phyloP scores from a whole-genome alignment of 2,113 vertebrate species.

The Solea solea region DNA sequence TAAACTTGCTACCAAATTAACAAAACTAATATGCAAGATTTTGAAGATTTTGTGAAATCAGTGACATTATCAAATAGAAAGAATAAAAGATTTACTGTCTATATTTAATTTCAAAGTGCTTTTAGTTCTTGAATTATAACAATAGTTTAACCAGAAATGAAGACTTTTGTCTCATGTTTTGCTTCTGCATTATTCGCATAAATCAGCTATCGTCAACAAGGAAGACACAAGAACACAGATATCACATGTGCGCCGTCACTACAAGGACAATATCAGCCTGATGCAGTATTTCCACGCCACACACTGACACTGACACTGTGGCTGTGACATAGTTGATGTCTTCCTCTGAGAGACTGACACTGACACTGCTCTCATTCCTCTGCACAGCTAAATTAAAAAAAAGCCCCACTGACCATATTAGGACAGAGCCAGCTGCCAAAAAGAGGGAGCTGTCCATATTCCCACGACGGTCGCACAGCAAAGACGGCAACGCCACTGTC shows the following conservation, averaged over 20 bases:
- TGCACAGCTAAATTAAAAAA: background rate
- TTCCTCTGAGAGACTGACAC: slow-evolving; percentile 30
- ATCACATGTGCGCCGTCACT: slow-evolving; percentile 11
- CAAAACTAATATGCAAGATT: too few relatives aligned
- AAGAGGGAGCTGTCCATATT: slow-evolving; percentile 27
- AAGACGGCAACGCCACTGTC: background rate
- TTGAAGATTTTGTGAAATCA: too few relatives aligned
- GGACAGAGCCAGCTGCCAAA: slow-evolving; percentile 1
- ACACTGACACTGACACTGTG: background rate
- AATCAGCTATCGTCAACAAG: background rate
- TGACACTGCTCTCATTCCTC: slow-evolving; percentile 15
- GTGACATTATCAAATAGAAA: too few relatives aligned
- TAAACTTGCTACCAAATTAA: too few relatives aligned
- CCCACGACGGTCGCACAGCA: slow-evolving; percentile 32
- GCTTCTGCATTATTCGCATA: background rate
- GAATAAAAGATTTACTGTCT: too few relatives aligned
- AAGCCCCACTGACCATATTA: slow-evolving; percentile 30
- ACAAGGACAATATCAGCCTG: slow-evolving; percentile 1
- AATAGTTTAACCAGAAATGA: too few relatives aligned
- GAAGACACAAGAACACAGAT: slow-evolving; percentile 17
- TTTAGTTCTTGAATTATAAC: too few relatives aligned
- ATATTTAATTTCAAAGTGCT: too few relatives aligned
- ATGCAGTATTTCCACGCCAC: slow-evolving; percentile 5
- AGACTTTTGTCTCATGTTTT: too few relatives aligned
- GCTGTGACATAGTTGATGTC: slow-evolving; percentile 45